Evolutionary conservation across 2,888 invertebrate species (phyloP), one percentile per base, ranked within the genome.

Genomic region (Trilocha varians): DNA sequence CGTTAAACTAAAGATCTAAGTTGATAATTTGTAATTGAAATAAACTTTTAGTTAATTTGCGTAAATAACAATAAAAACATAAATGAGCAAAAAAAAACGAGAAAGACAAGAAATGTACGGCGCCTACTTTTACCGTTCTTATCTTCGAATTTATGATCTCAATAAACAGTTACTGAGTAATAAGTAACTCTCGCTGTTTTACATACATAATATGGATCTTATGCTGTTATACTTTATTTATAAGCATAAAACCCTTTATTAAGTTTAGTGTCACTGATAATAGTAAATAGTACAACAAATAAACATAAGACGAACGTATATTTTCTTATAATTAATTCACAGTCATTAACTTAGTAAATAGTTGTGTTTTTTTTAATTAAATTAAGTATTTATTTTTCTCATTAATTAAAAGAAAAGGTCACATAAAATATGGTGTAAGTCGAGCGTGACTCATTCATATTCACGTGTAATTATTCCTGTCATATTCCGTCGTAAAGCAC

Each of bases 91-190:
- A 25, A 25, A 25, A 18, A 18, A 38, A 38, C 15, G 16, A 16
- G 15, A 33, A 37, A 41, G 39, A 17, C 35, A 16, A 32, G 25
- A 38, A 35, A 38, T 39, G 13, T 32, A n/a, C 13, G 16, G 11
- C 14, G 39, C 39, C 53, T 50, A 62, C 61, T 38, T 64, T 66
- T 65, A 68, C 65, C 54, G 47, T 40, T 48, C 57, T 66, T 66
- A 69, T 65, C 62, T 65, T 46, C 49, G 50, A 65, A 63, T 59
- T 58, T 59, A 59, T 62, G 62, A 65, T 59, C 61, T 53, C 49
- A 51, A 49, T 52, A 49, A 62, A 59, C 61, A 52, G 66, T 70
- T 65, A 57, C 52, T 51, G 46, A 52, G 42, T 47, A 49, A 48
- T 48, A 47, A 41, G 52, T 48, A 52, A 64, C 70, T 71, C 70